A percentile compares a stretch with the other conserved stretches of the same genome.
Evolutionary conservation across 2,113 vertebrate species (phyloP).

Genomic region (Sus scrofa): T2T-Sscrofa CM000830.6:29669501-29670000

Average conservation of each 20-base stretch:
- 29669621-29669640: too few relatives aligned
- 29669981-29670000: slow-evolving; percentile 38
- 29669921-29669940: slow-evolving; percentile 10
- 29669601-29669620: too few relatives aligned
- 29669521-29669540: too few relatives aligned
- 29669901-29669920: slow-evolving; percentile 44
- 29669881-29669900: slow-evolving; percentile 36
- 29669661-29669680: not conserved
- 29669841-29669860: slow-evolving; percentile 53
- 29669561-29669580: too few relatives aligned
- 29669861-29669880: slow-evolving; percentile 44
- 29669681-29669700: not conserved
- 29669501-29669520: too few relatives aligned
- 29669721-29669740: slow-evolving; percentile 11
- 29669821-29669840: slow-evolving; percentile 1
- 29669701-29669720: not conserved
- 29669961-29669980: slow-evolving; percentile 42
- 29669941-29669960: not conserved
- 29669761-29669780: not conserved
- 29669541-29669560: too few relatives aligned
- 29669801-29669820: not conserved
- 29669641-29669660: not conserved
- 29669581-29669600: too few relatives aligned
- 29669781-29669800: not conserved
- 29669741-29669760: not conserved